Conservation (phyloP, 2,888 invertebrate genomes). For the Aquatica leii region DNA sequence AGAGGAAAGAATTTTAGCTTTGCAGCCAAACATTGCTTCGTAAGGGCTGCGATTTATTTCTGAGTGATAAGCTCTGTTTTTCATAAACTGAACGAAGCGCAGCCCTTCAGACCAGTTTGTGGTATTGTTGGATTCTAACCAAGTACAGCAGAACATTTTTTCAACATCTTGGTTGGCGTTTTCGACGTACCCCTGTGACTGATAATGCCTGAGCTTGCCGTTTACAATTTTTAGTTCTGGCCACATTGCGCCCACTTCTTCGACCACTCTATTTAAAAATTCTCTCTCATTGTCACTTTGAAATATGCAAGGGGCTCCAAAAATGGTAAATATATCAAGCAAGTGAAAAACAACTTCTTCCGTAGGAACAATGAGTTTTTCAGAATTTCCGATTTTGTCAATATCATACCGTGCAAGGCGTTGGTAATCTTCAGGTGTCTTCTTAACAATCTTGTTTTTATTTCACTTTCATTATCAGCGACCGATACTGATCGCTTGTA, state of each 20-base stretch:
- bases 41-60: constrained; percentile 53
- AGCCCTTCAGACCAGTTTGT: constrained; percentile 32
- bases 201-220: neutral
- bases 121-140: neutral
- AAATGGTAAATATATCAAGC: constrained; percentile 8
- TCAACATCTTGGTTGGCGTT: neutral
- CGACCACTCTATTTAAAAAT: constrained; percentile 31
- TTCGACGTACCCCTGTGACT: neutral
- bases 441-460: neutral
- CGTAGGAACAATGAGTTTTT: constrained; percentile 7
- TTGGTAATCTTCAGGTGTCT: constrained; percentile 9
- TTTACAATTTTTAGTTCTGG: neutral
- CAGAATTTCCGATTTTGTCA: constrained; percentile 2
- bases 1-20: neutral
- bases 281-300: constrained; percentile 20
- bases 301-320: constrained; percentile 35
- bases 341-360: neutral
- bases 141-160: neutral
- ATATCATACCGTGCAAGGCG: constrained; percentile 3
- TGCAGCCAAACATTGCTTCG: constrained; percentile 43
- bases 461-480: neutral
- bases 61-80: constrained; percentile 54
- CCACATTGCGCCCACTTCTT: constrained; percentile 14
- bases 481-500: neutral
- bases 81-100: constrained; percentile 56